Base-by-base conservation (phyloP, 2,797 vertebrate species). In the Loris lydekkerianus region DNA sequence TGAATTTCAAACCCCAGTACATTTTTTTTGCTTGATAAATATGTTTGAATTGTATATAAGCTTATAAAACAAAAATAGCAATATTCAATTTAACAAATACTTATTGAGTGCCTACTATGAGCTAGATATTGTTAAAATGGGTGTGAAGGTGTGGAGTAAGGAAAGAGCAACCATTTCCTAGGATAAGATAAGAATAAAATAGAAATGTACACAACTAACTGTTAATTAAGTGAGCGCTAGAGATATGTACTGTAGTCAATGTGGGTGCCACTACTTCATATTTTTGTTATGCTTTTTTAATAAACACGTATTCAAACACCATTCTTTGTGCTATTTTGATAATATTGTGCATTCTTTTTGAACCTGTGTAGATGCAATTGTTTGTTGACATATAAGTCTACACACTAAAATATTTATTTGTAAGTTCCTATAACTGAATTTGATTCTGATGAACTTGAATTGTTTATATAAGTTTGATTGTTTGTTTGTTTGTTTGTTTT, bases 271-370 rank as follows among this genome's bases (percentile, higher is more conserved):
- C 10, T 76, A 82, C 2, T 78, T 14, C 76, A 5, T 77, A 88
- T 92, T 93, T 94, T 77, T 76, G 21, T 76, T 85, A 83, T 23
- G 72, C 89, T 72, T 92, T 56, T 61, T 29, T 34, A 53, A 78
- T 53, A 81, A 7, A 37, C 8, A 70, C 60, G 80, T 84, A 37
- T 5, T n/a, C 49, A 91, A 92, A 11, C 9, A 85, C 4, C 15
- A 93, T 88, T 95, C 21, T 80, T 84, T 95, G 60, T 89, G 21
- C n/a, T 81, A n/a, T 75, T 53, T 96, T 94, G 46, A 93, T 91
- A 93, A 76, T 80, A 73, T 61, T 53, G 0, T 56, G 4, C 10
- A 88, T 56, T 29, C 8, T 84, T 86, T 17, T 94, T 91, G n/a
- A 91, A 93, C 9, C 3, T 34, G 25, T 3, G 25, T 95, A 84